Conservation (phyloP, 2,113 vertebrate genomes). For the Triplophysa rosa region DNA sequence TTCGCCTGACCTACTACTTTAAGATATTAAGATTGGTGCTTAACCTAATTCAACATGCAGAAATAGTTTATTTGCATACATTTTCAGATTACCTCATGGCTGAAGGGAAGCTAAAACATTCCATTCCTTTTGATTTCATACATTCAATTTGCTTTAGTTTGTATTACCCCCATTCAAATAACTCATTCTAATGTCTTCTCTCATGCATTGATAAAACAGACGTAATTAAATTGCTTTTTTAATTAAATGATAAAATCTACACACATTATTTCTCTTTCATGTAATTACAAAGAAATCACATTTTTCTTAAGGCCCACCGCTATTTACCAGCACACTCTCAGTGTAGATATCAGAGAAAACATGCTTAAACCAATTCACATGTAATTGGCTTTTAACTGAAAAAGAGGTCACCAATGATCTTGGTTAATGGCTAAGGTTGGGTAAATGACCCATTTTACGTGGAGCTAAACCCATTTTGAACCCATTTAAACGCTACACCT, state of each 20-base stretch:
- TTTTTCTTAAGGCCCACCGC: neutral
- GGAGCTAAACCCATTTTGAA: neutral
- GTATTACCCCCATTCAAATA: neutral
- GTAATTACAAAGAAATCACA: slow-evolving; percentile 16
- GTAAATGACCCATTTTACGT: slow-evolving; percentile 7
- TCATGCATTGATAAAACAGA: neutral
- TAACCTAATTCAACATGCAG: too few relatives aligned
- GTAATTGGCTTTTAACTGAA: slow-evolving; percentile 31
- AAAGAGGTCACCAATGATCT: slow-evolving; percentile 21
- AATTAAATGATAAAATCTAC: slow-evolving; percentile 33
- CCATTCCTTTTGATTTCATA: neutral
- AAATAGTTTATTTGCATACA: too few relatives aligned
- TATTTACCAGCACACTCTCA: slow-evolving; percentile 9
- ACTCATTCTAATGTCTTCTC: neutral
- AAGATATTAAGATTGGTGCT: neutral
- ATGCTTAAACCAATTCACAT: slow-evolving; percentile 12
- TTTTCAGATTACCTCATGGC: too few relatives aligned
- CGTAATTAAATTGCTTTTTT: slow-evolving; percentile 9
- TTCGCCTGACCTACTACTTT: too few relatives aligned
- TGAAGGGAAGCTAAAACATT: too few relatives aligned
- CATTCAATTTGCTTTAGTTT: neutral
- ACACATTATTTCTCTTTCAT: slow-evolving; percentile 1
- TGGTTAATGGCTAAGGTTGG: slow-evolving; percentile 11
- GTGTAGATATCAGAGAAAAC: neutral
- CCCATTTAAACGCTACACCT: slow-evolving; percentile 15